These are phyloP conservation scores for Eupithecia pulchellata DNA, from an alignment of 2,888 invertebrate genomes.

Conservation along the genomic window DNA sequence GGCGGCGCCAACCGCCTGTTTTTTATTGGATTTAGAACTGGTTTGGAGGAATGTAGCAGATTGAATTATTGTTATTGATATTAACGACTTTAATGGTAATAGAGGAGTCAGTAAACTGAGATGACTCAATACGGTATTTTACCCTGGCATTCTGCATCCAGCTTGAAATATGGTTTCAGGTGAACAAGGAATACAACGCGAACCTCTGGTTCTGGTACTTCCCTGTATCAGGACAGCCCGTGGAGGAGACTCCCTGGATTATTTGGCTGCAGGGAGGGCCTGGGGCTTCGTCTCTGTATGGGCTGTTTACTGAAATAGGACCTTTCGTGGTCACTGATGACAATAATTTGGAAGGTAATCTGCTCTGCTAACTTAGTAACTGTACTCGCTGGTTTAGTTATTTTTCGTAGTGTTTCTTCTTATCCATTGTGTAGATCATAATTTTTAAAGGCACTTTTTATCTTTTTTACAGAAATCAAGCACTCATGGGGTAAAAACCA, in stretches of 20 bases:
- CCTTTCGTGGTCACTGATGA: conserved; percentile 83
- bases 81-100: conserved; percentile 10
- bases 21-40: conserved; percentile 26
- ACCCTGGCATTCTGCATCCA: neutral
- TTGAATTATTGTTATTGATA: neutral
- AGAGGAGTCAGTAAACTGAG: conserved; percentile 29
- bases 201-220: conserved; percentile 96
- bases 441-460: neutral
- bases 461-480: conserved; percentile 70
- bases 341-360: conserved; percentile 66
- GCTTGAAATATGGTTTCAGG: conserved; percentile 66
- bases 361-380: neutral
- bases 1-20: conserved; percentile 7
- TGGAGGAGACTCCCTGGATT: conserved; percentile 83
- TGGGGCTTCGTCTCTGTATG: conserved; percentile 84
- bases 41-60: conserved; percentile 32
- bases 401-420: neutral
- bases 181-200: conserved; percentile 90
- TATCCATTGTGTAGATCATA: neutral
- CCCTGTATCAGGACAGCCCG: conserved; percentile 85
- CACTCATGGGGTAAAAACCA: conserved; percentile 87
- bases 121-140: neutral
- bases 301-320: conserved; percentile 87
- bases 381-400: neutral
- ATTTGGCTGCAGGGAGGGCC: conserved; percentile 87